Evolutionary conservation across 2,113 vertebrate species (phyloP).

Genomic region (Rhinogobius similis): DNA sequence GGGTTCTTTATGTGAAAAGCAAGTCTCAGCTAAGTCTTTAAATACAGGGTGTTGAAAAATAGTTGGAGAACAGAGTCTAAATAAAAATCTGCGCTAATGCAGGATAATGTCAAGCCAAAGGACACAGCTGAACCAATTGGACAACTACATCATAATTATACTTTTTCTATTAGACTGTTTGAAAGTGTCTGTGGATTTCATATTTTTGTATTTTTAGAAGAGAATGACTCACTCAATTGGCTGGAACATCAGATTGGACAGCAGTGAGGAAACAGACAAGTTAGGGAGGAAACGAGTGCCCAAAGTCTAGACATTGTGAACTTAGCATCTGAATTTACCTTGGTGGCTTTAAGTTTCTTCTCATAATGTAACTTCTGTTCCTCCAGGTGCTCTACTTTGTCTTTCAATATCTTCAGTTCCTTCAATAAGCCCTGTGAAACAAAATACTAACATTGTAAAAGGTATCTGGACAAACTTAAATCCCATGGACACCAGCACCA

Average conservation of each 20-base stretch:
- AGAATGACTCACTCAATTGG: constrained; percentile 59
- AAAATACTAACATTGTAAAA: background rate
- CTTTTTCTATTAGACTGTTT: constrained; percentile 27
- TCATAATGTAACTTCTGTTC: constrained; percentile 93
- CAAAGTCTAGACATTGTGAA: constrained; percentile 21
- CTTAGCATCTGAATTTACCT: constrained; percentile 78
- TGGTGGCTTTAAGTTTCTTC: constrained; percentile 90
- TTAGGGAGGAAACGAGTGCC: constrained; percentile 53
- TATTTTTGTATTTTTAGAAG: constrained; percentile 30
- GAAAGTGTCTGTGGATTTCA: constrained; percentile 37
- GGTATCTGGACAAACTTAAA: background rate
- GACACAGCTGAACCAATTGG: constrained; percentile 14
- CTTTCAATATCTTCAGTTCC: constrained; percentile 88
- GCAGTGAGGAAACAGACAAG: constrained; percentile 56
- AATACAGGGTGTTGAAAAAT: background rate
- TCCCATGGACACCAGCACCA: background rate
- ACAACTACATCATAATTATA: constrained; percentile 37
- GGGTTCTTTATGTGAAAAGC: background rate
- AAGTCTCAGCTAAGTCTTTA: background rate
- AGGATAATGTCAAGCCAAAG: constrained; percentile 15
- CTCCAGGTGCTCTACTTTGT: constrained; percentile 92
- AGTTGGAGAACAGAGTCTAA: background rate
- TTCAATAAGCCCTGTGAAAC: constrained; percentile 82
- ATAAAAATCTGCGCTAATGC: constrained; percentile 1
- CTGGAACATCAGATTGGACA: constrained; percentile 54